Percentiles rank a stretch among this genome's conserved stretches.
phyloP scores from a whole-genome alignment of 2,797 vertebrate genomes.

The Anabacerthia variegaticeps region DNA sequence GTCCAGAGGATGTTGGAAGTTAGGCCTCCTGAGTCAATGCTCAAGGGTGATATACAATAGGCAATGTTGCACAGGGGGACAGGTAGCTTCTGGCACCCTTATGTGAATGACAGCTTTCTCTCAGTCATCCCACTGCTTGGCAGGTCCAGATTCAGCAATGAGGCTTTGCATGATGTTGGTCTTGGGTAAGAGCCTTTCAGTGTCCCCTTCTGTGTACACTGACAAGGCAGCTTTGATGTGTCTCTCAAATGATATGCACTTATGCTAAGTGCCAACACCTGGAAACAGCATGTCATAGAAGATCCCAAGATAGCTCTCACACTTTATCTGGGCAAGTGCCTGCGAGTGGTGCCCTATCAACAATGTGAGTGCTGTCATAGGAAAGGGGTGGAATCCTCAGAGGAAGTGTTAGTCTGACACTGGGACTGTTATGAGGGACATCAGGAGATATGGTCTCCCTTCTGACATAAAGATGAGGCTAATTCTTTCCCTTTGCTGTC shows the following conservation, averaged over 20 bases:
- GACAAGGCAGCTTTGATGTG: neutral
- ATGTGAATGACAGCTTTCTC: neutral
- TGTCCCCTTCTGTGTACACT: rapidly evolving
- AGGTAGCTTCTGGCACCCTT: neutral
- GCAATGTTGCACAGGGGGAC: neutral
- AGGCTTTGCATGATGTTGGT: neutral
- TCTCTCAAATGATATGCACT: rapidly evolving
- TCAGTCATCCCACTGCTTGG: neutral
- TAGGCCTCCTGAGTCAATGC: neutral
- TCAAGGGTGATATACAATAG: neutral
- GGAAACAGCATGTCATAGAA: neutral
- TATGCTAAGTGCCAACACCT: neutral
- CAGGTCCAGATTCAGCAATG: neutral
- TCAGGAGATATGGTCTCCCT: neutral
- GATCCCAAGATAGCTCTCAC: rapidly evolving
- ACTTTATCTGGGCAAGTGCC: neutral
- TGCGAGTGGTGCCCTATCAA: neutral
- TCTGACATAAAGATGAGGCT: neutral
- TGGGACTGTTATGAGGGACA: rapidly evolving
- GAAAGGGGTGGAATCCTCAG: neutral
- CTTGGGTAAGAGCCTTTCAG: neutral
- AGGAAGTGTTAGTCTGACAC: neutral
- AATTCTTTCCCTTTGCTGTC: neutral
- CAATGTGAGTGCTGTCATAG: neutral
- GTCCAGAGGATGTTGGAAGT: neutral